phyloP scores from a whole-genome alignment of 1,140 invertebrate genomes.

The Drosophila rhopaloa region DNA sequence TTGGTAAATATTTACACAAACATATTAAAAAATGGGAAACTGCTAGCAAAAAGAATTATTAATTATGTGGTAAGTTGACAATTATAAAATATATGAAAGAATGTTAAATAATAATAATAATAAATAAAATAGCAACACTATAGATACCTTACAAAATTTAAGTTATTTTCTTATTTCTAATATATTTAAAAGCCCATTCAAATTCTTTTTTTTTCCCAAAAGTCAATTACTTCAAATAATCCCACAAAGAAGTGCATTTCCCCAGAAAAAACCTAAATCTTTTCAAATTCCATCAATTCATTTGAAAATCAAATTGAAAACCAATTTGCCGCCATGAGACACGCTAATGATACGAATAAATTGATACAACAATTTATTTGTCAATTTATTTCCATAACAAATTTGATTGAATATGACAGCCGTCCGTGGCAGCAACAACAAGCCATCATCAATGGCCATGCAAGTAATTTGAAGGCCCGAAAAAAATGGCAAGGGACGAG shows the following conservation, averaged over 20 bases:
- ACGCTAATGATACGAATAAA: conserved; percentile 48
- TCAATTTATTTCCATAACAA: conserved; percentile 78
- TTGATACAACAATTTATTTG: conserved; percentile 58
- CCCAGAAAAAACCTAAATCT: conserved; percentile 10
- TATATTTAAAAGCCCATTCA: background rate
- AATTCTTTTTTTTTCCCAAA: background rate
- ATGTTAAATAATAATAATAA: too few species aligned
- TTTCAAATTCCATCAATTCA: conserved; percentile 40
- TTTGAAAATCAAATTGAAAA: conserved; percentile 48
- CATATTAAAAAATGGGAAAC: too few species aligned
- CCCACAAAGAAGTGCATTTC: conserved; percentile 6
- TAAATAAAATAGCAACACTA: too few species aligned
- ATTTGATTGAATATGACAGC: conserved; percentile 71
- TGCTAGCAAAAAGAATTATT: too few species aligned
- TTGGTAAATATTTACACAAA: too few species aligned
- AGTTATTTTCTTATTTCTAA: background rate
- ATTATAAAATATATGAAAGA: too few species aligned
- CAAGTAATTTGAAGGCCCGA: conserved; percentile 19
- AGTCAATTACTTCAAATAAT: conserved; percentile 9
- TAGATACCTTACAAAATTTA: too few species aligned
- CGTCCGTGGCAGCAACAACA: conserved; percentile 16
- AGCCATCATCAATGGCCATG: conserved; percentile 29
- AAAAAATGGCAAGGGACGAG: background rate
- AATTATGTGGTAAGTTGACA: too few species aligned
- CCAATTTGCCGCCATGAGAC: conserved; percentile 37